Conservation (phyloP, 2,797 vertebrate genomes). For the Pangasius mekongensis region DNA sequence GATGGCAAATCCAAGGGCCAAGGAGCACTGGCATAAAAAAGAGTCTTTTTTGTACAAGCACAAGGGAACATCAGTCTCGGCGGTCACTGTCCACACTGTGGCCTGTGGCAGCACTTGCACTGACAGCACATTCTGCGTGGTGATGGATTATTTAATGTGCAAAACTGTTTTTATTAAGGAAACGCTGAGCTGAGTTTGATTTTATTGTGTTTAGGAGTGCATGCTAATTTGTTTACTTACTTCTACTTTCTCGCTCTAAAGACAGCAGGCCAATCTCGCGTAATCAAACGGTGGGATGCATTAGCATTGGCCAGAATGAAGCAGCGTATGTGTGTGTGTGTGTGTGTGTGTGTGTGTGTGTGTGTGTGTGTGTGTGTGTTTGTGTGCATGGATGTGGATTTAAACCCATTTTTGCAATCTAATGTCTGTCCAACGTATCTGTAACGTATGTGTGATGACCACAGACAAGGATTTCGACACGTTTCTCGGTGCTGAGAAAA, state of each 20-base stretch:
- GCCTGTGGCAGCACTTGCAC: conserved; percentile 8
- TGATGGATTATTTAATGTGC: conserved; percentile 31
- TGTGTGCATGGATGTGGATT: not conserved
- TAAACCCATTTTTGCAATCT: not conserved
- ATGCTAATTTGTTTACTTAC: conserved; percentile 20
- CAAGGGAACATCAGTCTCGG: conserved; percentile 9
- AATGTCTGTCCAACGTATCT: not conserved
- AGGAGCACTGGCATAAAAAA: conserved; percentile 51
- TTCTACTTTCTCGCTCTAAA: not conserved
- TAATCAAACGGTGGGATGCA: not conserved
- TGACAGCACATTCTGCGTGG: conserved; percentile 21
- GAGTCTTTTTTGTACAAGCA: conserved; percentile 34
- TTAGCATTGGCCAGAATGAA: not conserved
- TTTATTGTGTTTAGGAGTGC: conserved; percentile 9
- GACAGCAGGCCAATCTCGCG: not conserved
- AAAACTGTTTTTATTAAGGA: conserved; percentile 26
- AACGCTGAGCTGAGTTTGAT: not conserved
- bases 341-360: not conserved
- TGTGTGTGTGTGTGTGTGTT: not conserved
- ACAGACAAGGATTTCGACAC: not conserved
- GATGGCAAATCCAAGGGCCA: conserved; percentile 47
- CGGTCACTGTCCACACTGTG: conserved; percentile 12
- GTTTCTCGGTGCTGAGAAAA: no score
- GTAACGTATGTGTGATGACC: not conserved
- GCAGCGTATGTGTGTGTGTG: not conserved